Percentiles rank a stretch among this genome's conserved stretches.
Conservation (phyloP, 2,797 vertebrate genomes). For the Rhodeus uyekii region DNA sequence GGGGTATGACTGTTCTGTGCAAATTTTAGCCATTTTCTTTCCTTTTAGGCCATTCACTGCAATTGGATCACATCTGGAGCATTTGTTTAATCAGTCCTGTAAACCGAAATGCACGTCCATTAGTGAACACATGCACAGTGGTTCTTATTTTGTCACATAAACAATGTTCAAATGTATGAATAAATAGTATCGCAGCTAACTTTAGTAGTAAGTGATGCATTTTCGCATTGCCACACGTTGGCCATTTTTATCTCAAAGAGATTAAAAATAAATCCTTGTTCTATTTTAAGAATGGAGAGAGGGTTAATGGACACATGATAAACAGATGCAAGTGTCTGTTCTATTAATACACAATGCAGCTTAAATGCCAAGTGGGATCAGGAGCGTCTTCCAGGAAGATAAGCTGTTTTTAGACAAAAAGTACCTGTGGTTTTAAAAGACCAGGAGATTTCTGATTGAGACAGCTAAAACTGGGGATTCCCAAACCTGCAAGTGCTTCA, state of each 20-base stretch:
- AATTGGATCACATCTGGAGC: conserved; percentile 60
- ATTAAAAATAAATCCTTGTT: neutral
- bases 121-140: neutral
- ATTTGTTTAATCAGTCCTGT: conserved; percentile 25
- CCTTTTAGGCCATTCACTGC: conserved; percentile 32
- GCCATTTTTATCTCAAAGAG: neutral
- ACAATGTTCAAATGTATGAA: neutral
- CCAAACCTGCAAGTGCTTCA: neutral
- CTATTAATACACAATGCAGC: conserved; percentile 6
- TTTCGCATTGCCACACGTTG: neutral
- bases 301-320: neutral
- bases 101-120: neutral
- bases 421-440: neutral
- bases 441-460: conserved; percentile 1
- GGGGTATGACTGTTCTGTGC: conserved; percentile 74
- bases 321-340: conserved; percentile 1
- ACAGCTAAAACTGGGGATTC: neutral
- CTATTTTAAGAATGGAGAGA: neutral
- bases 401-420: conserved; percentile 30
- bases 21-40: conserved; percentile 58
- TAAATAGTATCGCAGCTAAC: neutral
- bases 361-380: conserved; percentile 25
- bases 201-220: neutral
- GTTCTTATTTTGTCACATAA: neutral
- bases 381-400: conserved; percentile 25